Base-by-base conservation (phyloP, 2,888 invertebrate genomes). In the Phoenoteleia sp. region DNA sequence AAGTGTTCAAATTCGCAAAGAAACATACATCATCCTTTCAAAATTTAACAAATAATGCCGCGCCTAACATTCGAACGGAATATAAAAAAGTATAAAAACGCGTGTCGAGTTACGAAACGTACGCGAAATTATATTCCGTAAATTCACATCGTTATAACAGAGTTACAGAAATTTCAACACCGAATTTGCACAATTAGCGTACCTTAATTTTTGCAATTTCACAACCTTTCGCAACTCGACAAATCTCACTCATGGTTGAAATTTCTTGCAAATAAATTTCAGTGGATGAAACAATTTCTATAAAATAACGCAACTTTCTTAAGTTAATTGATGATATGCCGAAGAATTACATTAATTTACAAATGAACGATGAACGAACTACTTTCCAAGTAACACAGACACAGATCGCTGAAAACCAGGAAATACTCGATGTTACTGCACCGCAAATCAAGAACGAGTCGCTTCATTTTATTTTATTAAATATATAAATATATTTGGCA, bases 401-500 rank as follows among this genome's bases (percentile, higher is more conserved):
- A 82, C 71, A 71, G 76, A 76, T 60, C 71, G 77, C 60, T 42
- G 27, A 64, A 81, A 82, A 71, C 71, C 71, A 64, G 76, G 71
- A 82, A 82, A 82, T 82, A 82, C 82, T 77, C 76, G 72, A 19
- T 21, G 5, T 36, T 5, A 36, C 19, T 17, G 33, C 17, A 17
- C 45, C 42, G 42, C 15, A 11, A 27, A 45, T 62, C n/a, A 62
- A 11, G 17, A n/a, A n/a, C n/a, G n/a, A n/a, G n/a, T n/a, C n/a
- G n/a, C 13, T 3, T 58, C 36, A 19, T 36, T 58, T 36, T 39
- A 1, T 58, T 33, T 33, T 9, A 13, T 49, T 66, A 49, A 15
- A 62, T 67, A 72, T 56, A 64, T 72, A 80, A 72, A 64, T 80
- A 80, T 80, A 80, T 80, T 72, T 80, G 71, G 79, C 79, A 79